These are phyloP conservation scores for Ptychochromis oligacanthus DNA, from an alignment of 2,113 vertebrate species.

Conservation along the genomic window DNA sequence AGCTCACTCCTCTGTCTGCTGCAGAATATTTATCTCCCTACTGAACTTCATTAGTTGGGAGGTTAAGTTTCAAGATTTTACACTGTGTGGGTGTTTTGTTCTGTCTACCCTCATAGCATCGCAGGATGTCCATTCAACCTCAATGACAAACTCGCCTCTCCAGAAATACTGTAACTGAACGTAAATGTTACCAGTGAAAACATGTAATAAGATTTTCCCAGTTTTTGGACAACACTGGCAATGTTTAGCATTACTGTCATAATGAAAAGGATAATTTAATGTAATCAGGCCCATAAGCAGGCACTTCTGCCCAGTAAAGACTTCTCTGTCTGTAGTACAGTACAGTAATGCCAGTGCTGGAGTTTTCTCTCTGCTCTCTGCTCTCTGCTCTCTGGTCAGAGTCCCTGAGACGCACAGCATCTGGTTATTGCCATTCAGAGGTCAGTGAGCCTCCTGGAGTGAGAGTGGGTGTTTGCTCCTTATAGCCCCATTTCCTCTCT, in stretches of 20 bases:
- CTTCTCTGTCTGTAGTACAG: background rate
- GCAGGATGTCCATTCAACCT: background rate
- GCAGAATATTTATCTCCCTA: conserved; percentile 45
- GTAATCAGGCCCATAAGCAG: background rate
- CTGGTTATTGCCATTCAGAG: conserved; percentile 57
- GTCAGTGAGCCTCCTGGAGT: conserved; percentile 59
- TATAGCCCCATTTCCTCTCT: conserved; percentile 63
- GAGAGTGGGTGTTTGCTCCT: conserved; percentile 66
- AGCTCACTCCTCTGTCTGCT: conserved; percentile 63
- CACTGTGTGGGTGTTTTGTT: conserved; percentile 7
- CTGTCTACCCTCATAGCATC: background rate
- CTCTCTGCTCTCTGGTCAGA: background rate
- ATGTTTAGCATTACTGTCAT: background rate
- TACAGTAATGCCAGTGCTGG: background rate
- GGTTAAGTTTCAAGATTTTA: conserved; percentile 14
- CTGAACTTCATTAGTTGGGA: conserved; percentile 37
- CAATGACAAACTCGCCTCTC: background rate
- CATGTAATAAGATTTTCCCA: background rate
- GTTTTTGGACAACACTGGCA: background rate
- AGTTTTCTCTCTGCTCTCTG: background rate
- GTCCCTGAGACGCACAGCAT: conserved; percentile 26
- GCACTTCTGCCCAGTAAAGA: background rate
- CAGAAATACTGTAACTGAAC: background rate
- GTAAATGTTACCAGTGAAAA: background rate
- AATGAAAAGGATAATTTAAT: background rate